Percentiles rank a stretch among this genome's conserved stretches.
Conservation (phyloP, 2,888 invertebrate genomes). For the Rhyacophila evoluta region DNA sequence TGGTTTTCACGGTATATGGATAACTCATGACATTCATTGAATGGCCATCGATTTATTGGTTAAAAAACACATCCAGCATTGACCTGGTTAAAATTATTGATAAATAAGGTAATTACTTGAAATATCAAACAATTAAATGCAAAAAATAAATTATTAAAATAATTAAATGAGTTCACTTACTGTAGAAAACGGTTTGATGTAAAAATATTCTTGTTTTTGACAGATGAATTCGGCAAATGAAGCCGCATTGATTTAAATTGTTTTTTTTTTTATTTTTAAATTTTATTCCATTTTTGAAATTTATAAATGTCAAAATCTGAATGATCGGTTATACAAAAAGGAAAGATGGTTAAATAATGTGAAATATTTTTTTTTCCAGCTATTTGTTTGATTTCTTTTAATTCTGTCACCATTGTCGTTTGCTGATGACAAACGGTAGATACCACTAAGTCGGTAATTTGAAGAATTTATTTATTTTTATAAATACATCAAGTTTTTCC, state of each 20-base stretch:
- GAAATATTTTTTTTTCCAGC: too few relatives aligned
- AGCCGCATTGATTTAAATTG: not conserved
- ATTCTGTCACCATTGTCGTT: too few relatives aligned
- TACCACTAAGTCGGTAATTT: too few relatives aligned
- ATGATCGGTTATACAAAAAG: too few relatives aligned
- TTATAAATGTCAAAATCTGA: too few relatives aligned
- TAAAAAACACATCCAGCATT: conserved; percentile 1
- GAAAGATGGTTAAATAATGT: too few relatives aligned
- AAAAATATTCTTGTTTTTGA: not conserved
- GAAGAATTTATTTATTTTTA: too few relatives aligned
- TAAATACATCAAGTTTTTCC: too few relatives aligned
- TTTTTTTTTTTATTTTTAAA: not conserved
- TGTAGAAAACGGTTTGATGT: not conserved
- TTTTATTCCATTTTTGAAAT: not conserved
- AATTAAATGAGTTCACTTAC: not conserved
- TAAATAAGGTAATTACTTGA: not conserved
- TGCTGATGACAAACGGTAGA: too few relatives aligned
- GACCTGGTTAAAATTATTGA: not conserved
- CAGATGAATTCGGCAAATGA: not conserved
- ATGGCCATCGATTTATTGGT: not conserved
- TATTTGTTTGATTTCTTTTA: too few relatives aligned
- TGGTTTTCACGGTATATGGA: not conserved
- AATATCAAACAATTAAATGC: not conserved
- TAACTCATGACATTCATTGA: not conserved
- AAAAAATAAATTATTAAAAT: too few relatives aligned